Evolutionary conservation across 1,140 invertebrate genomes (phyloP).

Genomic region (Euura lappo): DNA sequence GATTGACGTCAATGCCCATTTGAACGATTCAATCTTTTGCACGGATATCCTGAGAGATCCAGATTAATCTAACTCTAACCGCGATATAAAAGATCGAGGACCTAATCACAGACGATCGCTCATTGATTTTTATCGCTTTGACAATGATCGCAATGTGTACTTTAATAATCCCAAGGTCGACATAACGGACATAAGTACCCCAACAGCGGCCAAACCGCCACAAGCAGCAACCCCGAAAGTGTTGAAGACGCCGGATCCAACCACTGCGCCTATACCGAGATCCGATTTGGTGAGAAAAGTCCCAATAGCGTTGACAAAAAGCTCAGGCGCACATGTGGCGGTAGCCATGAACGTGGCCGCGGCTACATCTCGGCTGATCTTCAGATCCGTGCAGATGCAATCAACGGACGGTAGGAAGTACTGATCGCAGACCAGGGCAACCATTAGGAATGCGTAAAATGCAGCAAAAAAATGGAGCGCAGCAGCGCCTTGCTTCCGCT

Average conservation of each 20-base stretch:
- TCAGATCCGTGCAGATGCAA: conserved; percentile 76
- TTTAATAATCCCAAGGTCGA: too few relatives aligned
- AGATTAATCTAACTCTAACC: too few relatives aligned
- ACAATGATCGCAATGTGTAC: too few relatives aligned
- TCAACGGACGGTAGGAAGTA: conserved; percentile 86
- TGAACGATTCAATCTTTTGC: too few relatives aligned
- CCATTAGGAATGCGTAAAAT: conserved; percentile 78
- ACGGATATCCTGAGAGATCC: too few relatives aligned
- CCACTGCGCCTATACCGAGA: conserved; percentile 84
- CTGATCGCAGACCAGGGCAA: conserved; percentile 86
- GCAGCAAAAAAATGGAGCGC: conserved; percentile 76
- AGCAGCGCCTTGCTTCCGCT: conserved; percentile 72
- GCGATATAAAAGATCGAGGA: too few relatives aligned
- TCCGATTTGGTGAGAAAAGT: conserved; percentile 80
- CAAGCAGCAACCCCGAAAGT: conserved; percentile 84
- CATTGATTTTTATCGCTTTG: too few relatives aligned
- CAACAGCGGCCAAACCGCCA: conserved; percentile 76
- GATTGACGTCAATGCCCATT: too few relatives aligned
- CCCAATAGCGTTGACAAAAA: conserved; percentile 89
- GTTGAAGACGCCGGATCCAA: conserved; percentile 89
- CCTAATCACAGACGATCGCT: too few relatives aligned
- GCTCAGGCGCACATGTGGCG: conserved; percentile 87
- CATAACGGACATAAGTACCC: conserved; percentile 58
- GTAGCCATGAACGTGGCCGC: conserved; percentile 93
- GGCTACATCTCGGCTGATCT: conserved; percentile 81